phyloP scores from a whole-genome alignment of 2,797 vertebrate genomes.

The Sebastes kiyomatsui region DNA sequence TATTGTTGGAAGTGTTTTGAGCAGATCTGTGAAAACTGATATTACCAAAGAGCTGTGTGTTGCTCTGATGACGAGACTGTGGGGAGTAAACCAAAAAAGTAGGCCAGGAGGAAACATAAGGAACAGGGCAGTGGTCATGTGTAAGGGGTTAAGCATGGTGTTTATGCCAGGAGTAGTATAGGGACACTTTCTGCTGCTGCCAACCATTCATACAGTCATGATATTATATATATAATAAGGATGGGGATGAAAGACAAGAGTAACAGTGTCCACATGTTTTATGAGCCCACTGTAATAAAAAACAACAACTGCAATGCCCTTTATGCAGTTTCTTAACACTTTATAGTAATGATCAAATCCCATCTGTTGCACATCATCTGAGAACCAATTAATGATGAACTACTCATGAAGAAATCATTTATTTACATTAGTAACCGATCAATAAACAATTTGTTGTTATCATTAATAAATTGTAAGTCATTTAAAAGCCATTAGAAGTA shows the following conservation, averaged over 20 bases:
- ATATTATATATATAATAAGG: background rate
- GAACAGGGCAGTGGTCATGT: background rate
- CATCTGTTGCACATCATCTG: background rate
- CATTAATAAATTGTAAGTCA: background rate
- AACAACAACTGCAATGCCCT: background rate
- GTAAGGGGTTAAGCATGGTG: background rate
- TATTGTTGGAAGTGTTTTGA: slow-evolving; percentile 29
- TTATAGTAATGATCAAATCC: background rate
- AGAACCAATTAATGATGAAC: background rate
- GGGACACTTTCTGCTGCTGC: background rate
- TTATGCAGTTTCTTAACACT: background rate
- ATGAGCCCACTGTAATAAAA: background rate
- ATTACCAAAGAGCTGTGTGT: slow-evolving; percentile 30
- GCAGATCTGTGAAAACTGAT: slow-evolving; percentile 53
- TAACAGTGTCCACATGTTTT: background rate
- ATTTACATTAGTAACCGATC: background rate
- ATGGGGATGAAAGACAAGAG: background rate
- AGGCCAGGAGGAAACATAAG: slow-evolving; percentile 16
- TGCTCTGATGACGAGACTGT: slow-evolving; percentile 41
- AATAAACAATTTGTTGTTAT: background rate
- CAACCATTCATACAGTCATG: background rate
- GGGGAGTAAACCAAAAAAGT: slow-evolving; percentile 12
- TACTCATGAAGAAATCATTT: background rate
- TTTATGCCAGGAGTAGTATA: background rate
- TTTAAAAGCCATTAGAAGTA: slow-evolving; percentile 14